These are phyloP conservation scores for Camarhynchus parvulus DNA, from an alignment of 2,113 vertebrate species.

Conservation along the genomic window DNA sequence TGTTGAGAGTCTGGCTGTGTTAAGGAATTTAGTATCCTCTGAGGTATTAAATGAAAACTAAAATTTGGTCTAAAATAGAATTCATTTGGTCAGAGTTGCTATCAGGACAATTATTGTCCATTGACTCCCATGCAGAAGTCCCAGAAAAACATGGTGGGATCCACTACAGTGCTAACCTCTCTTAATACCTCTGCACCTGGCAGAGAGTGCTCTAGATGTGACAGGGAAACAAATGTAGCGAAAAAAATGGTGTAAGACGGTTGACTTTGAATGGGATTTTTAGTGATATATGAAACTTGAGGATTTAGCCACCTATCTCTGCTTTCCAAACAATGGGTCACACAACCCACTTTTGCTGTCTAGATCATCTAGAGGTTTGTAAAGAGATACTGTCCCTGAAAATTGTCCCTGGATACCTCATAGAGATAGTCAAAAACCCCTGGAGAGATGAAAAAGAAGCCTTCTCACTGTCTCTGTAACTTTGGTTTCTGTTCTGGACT, in stretches of 20 bases:
- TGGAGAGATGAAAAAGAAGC: background rate
- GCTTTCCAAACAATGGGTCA: background rate
- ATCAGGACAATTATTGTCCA: background rate
- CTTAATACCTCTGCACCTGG: background rate
- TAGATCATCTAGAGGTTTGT: background rate
- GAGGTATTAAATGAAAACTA: background rate
- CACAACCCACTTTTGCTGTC: background rate
- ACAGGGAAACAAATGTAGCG: background rate
- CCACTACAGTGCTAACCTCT: background rate
- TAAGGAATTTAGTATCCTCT: background rate
- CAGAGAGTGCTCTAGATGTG: background rate
- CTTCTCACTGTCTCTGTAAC: background rate
- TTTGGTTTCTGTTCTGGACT: background rate
- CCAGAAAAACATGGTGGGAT: background rate
- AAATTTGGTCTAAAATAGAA: background rate
- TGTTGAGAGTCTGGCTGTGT: background rate
- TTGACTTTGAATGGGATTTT: background rate
- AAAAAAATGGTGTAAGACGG: background rate
- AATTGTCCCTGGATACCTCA: background rate
- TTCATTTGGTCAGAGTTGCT: background rate
- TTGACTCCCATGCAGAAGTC: background rate
- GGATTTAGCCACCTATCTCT: background rate
- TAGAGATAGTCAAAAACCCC: background rate
- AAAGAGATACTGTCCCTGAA: background rate
- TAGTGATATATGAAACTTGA: background rate